These are phyloP conservation scores for Lomographa bimaculata DNA, from an alignment of 2,888 invertebrate species.

Conservation along the genomic window DNA sequence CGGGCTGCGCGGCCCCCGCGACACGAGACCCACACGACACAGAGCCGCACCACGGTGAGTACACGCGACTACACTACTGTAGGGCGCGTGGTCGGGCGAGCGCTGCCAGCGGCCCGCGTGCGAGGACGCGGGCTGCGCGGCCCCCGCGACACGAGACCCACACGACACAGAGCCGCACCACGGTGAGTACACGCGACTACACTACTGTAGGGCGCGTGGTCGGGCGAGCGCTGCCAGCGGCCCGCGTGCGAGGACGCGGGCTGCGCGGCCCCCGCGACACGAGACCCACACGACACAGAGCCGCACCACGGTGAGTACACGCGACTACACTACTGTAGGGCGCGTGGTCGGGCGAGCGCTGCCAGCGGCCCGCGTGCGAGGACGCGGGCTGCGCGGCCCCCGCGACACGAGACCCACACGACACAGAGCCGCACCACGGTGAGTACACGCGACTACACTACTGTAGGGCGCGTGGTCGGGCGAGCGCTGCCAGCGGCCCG, in stretches of 20 bases:
- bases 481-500: conserved; percentile 86
- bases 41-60: conserved; percentile 31
- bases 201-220: conserved; percentile 85
- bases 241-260: conserved; percentile 80
- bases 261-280: background rate
- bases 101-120: conserved; percentile 88
- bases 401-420: conserved; percentile 46
- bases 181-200: conserved; percentile 30
- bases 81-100: conserved; percentile 86
- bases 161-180: conserved; percentile 22
- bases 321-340: too few species aligned
- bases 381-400: background rate
- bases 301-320: conserved; percentile 29
- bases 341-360: conserved; percentile 86
- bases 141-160: conserved; percentile 48
- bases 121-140: conserved; percentile 37
- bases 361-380: conserved; percentile 87
- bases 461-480: conserved; percentile 87
- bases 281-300: conserved; percentile 47
- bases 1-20: background rate
- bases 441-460: too few species aligned
- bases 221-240: conserved; percentile 87
- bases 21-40: conserved; percentile 47
- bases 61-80: too few species aligned
- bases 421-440: conserved; percentile 26